phyloP scores from a whole-genome alignment of 2,888 invertebrate genomes.

The Acleris laterana region DNA sequence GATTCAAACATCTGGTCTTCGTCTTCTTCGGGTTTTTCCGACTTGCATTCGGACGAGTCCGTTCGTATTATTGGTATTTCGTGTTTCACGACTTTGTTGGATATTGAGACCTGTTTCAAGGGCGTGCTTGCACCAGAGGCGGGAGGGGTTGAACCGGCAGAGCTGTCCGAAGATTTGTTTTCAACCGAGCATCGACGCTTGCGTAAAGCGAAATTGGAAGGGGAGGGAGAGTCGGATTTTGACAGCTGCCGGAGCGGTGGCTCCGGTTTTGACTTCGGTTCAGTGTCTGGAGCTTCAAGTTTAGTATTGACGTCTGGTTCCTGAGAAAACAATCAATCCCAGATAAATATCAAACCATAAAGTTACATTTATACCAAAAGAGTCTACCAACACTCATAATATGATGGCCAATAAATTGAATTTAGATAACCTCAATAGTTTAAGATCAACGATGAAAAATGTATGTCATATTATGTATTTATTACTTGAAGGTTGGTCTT shows the following conservation, averaged over 20 bases:
- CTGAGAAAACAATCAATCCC: not conserved
- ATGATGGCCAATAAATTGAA: too few species aligned
- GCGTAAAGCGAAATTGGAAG: constrained; percentile 82
- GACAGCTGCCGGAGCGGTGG: constrained; percentile 57
- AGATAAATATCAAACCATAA: not conserved
- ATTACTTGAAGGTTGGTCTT: constrained; percentile 63
- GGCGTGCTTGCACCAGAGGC: constrained; percentile 85
- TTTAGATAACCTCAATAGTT: too few species aligned
- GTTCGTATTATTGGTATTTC: constrained; percentile 77
- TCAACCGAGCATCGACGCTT: constrained; percentile 86
- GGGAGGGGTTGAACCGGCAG: constrained; percentile 85
- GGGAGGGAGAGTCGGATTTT: constrained; percentile 61
- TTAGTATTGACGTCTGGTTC: constrained; percentile 3
- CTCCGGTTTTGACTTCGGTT: constrained; percentile 73
- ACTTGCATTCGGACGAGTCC: constrained; percentile 74
- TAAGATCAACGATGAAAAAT: too few species aligned
- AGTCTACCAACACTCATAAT: too few species aligned
- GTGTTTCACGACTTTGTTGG: constrained; percentile 59
- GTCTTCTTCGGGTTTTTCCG: constrained; percentile 67
- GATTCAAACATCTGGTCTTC: constrained; percentile 72
- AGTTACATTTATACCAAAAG: too few species aligned
- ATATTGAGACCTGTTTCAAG: constrained; percentile 63
- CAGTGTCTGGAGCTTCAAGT: constrained; percentile 69
- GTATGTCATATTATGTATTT: too few species aligned
- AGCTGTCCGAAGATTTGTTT: constrained; percentile 85